Conservation (phyloP, 2,888 invertebrate species). For the Troides oblongomaculatus region DNA sequence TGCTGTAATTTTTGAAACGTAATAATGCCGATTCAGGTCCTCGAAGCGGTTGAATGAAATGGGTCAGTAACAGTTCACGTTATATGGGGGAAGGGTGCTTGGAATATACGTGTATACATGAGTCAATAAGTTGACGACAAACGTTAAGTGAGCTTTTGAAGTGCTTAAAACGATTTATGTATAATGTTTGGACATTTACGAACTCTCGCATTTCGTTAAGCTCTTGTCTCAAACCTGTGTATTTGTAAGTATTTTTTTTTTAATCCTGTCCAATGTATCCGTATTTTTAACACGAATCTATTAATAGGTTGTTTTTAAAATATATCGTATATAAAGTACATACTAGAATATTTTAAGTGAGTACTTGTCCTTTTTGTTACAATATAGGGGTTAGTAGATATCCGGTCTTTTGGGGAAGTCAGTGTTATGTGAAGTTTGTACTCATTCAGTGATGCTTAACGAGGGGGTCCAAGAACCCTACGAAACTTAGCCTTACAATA, state of each 20-base stretch:
- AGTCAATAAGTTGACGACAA: background rate
- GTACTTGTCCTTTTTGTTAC: too few species aligned
- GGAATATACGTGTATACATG: too few species aligned
- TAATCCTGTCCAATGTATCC: background rate
- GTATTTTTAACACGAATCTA: too few species aligned
- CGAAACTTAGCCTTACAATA: too few species aligned
- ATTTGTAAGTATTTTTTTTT: background rate
- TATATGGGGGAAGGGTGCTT: conserved; percentile 2
- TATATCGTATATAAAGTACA: too few species aligned
- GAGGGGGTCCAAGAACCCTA: too few species aligned
- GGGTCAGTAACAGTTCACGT: conserved; percentile 19
- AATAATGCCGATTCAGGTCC: conserved; percentile 15
- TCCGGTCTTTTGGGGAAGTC: too few species aligned
- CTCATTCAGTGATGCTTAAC: too few species aligned
- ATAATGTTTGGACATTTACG: background rate
- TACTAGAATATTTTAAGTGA: too few species aligned
- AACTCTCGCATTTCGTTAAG: background rate
- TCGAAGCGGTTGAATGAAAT: conserved; percentile 18
- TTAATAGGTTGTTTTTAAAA: too few species aligned
- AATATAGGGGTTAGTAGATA: too few species aligned
- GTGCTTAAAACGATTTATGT: background rate
- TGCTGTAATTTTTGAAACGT: conserved; percentile 21
- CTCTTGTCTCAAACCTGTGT: background rate
- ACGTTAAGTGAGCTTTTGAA: background rate
- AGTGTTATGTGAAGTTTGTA: too few species aligned